Conservation (phyloP, 2,113 vertebrate genomes). For the Dasyornis broadbenti region DNA sequence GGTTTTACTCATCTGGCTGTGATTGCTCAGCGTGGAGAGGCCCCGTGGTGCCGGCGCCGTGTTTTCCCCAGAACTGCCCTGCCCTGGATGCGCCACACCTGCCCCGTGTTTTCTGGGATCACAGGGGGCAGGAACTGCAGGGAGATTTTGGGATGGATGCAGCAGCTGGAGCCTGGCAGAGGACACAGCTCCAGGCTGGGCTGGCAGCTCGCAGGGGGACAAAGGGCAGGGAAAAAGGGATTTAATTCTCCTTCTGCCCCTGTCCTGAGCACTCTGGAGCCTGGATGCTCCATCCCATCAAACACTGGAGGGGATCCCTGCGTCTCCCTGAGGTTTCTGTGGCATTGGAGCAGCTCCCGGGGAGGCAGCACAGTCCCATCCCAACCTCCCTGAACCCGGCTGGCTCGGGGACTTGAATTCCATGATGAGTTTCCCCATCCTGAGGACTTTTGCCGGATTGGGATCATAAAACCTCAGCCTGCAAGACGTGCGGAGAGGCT, state of each 20-base stretch:
- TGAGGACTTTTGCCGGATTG: neutral
- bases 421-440: neutral
- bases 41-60: neutral
- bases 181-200: neutral
- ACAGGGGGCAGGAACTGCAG: neutral
- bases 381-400: accelerated
- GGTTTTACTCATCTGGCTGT: neutral
- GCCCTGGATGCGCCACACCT: neutral
- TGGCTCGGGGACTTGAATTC: neutral
- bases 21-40: accelerated
- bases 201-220: neutral
- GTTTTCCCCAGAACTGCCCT: neutral
- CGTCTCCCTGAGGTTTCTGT: neutral
- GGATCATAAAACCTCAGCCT: neutral
- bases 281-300: neutral
- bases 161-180: neutral
- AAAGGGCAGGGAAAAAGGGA: neutral
- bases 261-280: neutral
- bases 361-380: neutral
- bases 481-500: neutral
- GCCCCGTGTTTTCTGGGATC: neutral
- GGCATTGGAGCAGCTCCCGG: neutral
- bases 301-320: neutral
- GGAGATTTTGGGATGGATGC: neutral
- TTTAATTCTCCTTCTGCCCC: neutral